Base-by-base conservation (phyloP, 2,113 vertebrate species). In the Synodontis membranacea region DNA sequence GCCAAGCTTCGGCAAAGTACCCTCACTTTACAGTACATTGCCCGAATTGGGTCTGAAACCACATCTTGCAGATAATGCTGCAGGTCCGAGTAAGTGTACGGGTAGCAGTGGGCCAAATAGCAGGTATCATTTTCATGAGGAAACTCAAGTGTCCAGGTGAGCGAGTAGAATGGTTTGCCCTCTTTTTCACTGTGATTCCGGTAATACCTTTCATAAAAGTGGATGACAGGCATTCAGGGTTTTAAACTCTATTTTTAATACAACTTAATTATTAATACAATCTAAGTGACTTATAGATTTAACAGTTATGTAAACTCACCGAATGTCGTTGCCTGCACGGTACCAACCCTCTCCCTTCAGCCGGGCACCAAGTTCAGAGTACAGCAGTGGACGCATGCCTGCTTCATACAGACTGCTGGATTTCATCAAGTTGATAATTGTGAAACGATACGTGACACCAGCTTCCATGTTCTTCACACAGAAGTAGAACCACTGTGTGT, bases 401-500 rank as follows among this genome's bases (percentile, higher is more conserved):
- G 88, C 7, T 2, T 92, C 82, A 0, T 98, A 98, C 66, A 99
- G 95, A 88, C 97, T 98, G 91, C 93, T 96, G 80, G 95, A 89
- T 90, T 99, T 99, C 64, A 95, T 96, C 92, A 99, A 80, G 93
- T 99, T 99, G 90, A 95, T 46, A 0, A 99, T 97, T 37, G 97
- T 98, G 94, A 99, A 99, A 86, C 95, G 95, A 84, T 98, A 98
- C 6, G 91, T 94, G 0, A 92, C 89, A 0, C 91, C 95, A 3
- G 91, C 95, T 25, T 94, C 95, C 81, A 95, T 97, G 92, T 98
- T 98, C 89, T 93, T 95, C 81, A 99, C 93, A 12, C 95, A 93
- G 92, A 99, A 99, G 91, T 98, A 99, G 91, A 97, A 99, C 98
- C 98, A 99, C 90, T 99, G 98, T 0, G 96, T 98, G 92, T 99